Base-by-base conservation (phyloP, 2,113 vertebrate genomes). In the Sylvia atricapilla region DNA sequence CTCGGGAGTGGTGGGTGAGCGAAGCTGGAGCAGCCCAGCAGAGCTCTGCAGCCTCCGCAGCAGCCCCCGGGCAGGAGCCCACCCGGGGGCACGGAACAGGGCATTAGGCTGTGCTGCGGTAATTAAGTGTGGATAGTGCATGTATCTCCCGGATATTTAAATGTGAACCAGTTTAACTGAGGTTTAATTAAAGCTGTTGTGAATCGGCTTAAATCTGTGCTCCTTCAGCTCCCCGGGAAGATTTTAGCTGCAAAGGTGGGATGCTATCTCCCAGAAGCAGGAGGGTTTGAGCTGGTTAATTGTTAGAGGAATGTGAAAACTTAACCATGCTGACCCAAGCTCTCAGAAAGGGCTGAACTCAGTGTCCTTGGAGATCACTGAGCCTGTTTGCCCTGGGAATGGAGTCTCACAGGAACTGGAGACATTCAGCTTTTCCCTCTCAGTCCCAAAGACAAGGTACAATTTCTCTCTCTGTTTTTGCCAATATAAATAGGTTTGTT, bases 1-100 rank as follows among this genome's bases (percentile, higher is more conserved):
- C 35, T 59, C 0, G 0, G 23, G 33, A 60, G 11, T 1, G 0
- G 11, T 0, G 1, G 37, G 7, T 0, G 1, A 55, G 35, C 5
- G 11, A 22, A 59, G 30, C 47, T 87, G 8, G 2, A 68, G 73
- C 46, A 92, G 21, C 43, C 35, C 3, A 0, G 43, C 43, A 44
- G 59, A 88, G 31, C 46, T 73, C 46, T 9, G 28, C 68, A 55
- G 13, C 6, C 31, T 44, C 31, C 56, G 9, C 13, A 0, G 2
- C 47, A 58, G 35, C 18, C 18, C 53, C 37, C 0, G 0, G n/a
- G 53, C 35, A 6, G 1, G 1, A 82, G 49, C 73, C 53, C 49
- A 25, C 22, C 50, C 3, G 0, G n/a, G 39, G 35, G 52, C 5
- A 1, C 21, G 1, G 63, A 20, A n/a, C 11, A 46, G 14, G 25